Percentiles rank a stretch among this genome's conserved stretches.
phyloP scores from a whole-genome alignment of 30 jellyfish, hydroid and myxozoan genomes.

The Turritopsis dohrnii region DNA sequence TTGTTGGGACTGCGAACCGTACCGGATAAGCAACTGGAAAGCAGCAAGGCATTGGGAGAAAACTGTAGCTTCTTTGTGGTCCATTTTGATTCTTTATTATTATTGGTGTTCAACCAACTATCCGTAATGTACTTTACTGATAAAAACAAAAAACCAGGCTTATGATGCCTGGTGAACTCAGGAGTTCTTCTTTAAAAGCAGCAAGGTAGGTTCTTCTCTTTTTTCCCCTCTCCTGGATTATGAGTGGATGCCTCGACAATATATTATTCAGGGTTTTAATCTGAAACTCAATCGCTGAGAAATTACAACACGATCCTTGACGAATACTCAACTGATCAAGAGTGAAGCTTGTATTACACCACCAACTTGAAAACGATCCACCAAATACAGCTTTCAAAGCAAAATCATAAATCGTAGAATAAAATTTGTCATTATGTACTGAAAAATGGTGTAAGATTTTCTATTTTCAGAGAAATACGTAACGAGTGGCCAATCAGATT shows the following conservation, averaged over 20 bases:
- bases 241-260: too few relatives aligned
- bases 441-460: background rate
- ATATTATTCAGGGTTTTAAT: too few relatives aligned
- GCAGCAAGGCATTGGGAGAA: background rate
- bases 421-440: background rate
- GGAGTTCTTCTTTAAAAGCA: background rate
- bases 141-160: constrained; percentile 3
- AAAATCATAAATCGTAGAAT: background rate
- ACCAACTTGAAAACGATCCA: background rate
- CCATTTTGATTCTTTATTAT: constrained; percentile 11
- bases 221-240: background rate
- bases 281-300: background rate
- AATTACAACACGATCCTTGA: background rate
- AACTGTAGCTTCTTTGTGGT: background rate
- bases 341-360: background rate
- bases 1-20: background rate
- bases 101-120: constrained; percentile 6
- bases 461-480: constrained; percentile 13
- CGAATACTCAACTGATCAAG: background rate
- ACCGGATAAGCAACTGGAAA: background rate
- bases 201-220: background rate
- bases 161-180: constrained; percentile 1
- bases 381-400: background rate
- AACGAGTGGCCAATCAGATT: constrained; percentile 1
- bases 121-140: background rate